Conservation (phyloP, 2,797 vertebrate species). For the Cossypha niveicapilla region DNA sequence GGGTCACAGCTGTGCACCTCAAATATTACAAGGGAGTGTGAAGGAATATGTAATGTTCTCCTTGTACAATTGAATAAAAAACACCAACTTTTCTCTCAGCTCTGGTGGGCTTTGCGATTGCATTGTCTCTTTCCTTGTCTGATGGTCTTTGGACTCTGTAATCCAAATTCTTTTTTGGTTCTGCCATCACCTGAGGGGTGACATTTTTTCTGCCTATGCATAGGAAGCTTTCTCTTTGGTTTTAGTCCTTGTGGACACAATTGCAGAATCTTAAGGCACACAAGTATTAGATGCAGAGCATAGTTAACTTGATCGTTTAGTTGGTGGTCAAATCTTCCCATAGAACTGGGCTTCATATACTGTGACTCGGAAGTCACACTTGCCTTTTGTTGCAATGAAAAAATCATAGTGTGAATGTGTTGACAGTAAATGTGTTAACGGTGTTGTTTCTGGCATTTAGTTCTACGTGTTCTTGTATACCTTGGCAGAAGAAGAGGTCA, state of each 20-base stretch:
- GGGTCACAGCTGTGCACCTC: background rate
- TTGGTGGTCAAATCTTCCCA: background rate
- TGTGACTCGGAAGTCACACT: background rate
- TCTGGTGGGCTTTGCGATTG: background rate
- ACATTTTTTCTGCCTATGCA: background rate
- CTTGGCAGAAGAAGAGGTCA: background rate
- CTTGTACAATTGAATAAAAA: background rate
- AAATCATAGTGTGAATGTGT: background rate
- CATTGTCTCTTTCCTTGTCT: background rate
- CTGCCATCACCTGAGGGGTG: background rate
- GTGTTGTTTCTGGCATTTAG: background rate
- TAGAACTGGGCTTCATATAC: background rate
- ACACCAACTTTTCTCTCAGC: accelerated
- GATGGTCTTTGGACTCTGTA: background rate
- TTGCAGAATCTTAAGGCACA: background rate
- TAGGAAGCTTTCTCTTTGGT: background rate
- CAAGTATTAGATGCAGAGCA: background rate
- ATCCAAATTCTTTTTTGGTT: background rate
- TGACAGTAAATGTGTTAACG: background rate
- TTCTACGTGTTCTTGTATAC: accelerated
- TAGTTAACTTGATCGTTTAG: background rate
- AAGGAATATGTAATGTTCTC: background rate
- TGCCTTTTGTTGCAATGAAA: background rate
- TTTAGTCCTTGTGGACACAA: background rate
- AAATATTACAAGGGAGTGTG: background rate